Percentiles rank a stretch among this genome's conserved stretches.
phyloP scores from a whole-genome alignment of 2,113 vertebrate genomes.

The Vombatus ursinus region DNA sequence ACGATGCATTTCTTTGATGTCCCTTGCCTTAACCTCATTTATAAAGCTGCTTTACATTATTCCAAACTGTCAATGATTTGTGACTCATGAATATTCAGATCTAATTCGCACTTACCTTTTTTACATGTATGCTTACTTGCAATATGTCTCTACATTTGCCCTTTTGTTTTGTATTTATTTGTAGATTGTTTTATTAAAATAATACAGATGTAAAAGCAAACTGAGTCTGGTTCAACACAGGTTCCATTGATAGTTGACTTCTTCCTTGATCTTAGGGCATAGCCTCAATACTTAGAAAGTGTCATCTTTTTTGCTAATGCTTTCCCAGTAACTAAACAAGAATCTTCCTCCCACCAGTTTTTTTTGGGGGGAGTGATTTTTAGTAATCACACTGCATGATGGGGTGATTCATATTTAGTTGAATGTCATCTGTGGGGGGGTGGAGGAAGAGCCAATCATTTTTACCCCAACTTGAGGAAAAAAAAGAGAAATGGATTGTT shows the following conservation, averaged over 20 bases:
- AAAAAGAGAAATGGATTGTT: slow-evolving; percentile 48
- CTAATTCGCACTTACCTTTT: slow-evolving; percentile 88
- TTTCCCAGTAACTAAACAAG: slow-evolving; percentile 52
- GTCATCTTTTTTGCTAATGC: slow-evolving; percentile 30
- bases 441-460: slow-evolving; percentile 45
- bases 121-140: slow-evolving; percentile 82
- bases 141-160: slow-evolving; percentile 82
- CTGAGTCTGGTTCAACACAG: slow-evolving; percentile 65
- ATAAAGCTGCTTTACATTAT: slow-evolving; percentile 88
- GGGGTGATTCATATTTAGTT: slow-evolving; percentile 37
- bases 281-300: slow-evolving; percentile 32
- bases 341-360: slow-evolving; percentile 36
- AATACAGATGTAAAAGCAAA: slow-evolving; percentile 79
- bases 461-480: slow-evolving; percentile 38
- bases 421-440: slow-evolving; percentile 35
- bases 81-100: slow-evolving; percentile 88
- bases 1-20: slow-evolving; percentile 84
- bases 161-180: slow-evolving; percentile 85
- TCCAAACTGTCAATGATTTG: slow-evolving; percentile 88
- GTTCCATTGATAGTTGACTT: slow-evolving; percentile 45
- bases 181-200: slow-evolving; percentile 77
- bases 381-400: neutral
- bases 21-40: slow-evolving; percentile 86
- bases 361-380: neutral
- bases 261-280: slow-evolving; percentile 34